Evolutionary conservation across 2,797 vertebrate species (phyloP).

Genomic region (Sebastolobus altivelis): DNA sequence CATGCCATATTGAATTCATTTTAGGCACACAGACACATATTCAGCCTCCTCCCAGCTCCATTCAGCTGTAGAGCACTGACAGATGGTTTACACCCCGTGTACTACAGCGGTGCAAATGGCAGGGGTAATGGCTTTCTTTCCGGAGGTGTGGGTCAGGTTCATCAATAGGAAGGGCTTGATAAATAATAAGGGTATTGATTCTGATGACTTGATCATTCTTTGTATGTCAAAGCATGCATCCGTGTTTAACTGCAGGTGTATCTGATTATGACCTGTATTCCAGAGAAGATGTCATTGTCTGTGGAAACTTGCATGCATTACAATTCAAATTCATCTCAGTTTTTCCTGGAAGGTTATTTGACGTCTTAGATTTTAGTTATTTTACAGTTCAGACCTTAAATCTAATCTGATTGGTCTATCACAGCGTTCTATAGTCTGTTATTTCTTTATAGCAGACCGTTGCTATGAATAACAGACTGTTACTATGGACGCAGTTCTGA

Average conservation of each 20-base stretch:
- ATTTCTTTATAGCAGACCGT: too few relatives aligned
- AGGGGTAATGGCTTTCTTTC: constrained; percentile 52
- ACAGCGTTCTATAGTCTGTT: accelerated
- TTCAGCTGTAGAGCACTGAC: constrained; percentile 67
- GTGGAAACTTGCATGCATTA: neutral
- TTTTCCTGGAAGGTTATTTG: constrained; percentile 4
- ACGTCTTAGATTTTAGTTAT: neutral
- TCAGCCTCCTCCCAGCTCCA: constrained; percentile 65
- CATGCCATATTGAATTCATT: constrained; percentile 72
- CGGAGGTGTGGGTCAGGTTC: constrained; percentile 40
- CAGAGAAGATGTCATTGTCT: neutral
- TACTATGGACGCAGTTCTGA: too few relatives aligned
- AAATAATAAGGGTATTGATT: constrained; percentile 17
- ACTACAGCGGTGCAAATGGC: constrained; percentile 51
- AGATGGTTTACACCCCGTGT: constrained; percentile 59
- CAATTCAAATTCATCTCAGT: neutral
- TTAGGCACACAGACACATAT: constrained; percentile 56
- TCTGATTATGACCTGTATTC: constrained; percentile 17
- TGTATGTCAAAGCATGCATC: neutral
- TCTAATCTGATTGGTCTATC: neutral
- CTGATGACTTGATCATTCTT: constrained; percentile 3
- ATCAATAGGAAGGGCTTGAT: constrained; percentile 4
- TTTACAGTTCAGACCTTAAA: neutral
- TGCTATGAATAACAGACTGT: too few relatives aligned
- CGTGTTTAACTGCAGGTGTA: constrained; percentile 5